phyloP scores from a whole-genome alignment of 2,797 vertebrate species.

The Leptatherina wallacei region DNA sequence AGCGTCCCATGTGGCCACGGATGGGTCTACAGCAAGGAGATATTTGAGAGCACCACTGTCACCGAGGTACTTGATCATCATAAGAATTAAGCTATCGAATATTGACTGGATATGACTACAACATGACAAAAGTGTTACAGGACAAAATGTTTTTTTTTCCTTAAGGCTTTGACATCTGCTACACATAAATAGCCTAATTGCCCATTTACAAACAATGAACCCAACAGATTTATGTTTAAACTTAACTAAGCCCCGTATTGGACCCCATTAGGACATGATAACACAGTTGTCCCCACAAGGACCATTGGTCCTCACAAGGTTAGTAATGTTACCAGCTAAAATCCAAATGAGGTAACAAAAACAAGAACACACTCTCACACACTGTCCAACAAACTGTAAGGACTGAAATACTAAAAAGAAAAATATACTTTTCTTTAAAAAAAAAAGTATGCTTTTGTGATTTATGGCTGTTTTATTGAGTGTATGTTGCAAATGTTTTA shows the following conservation, averaged over 20 bases:
- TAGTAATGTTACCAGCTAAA: background rate
- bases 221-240: no score
- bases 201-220: background rate
- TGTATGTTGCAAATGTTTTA: background rate
- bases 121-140: no score
- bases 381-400: background rate
- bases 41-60: slow-evolving; percentile 77
- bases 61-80: slow-evolving; percentile 71
- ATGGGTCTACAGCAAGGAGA: slow-evolving; percentile 77
- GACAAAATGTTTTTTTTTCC: no score
- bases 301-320: background rate
- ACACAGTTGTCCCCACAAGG: no score
- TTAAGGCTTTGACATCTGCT: background rate
- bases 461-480: background rate
- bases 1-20: slow-evolving; percentile 64
- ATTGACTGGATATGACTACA: no score
- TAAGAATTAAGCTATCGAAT: no score
- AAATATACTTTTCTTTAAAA: no score
- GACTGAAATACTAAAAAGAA: background rate
- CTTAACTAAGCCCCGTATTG: no score
- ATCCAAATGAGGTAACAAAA: background rate
- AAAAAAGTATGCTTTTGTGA: background rate
- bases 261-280: no score
- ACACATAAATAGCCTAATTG: background rate
- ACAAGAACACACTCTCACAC: background rate